Evolutionary conservation across 2,113 vertebrate species (phyloP).

Genomic region (Chloropsis hardwickii): DNA sequence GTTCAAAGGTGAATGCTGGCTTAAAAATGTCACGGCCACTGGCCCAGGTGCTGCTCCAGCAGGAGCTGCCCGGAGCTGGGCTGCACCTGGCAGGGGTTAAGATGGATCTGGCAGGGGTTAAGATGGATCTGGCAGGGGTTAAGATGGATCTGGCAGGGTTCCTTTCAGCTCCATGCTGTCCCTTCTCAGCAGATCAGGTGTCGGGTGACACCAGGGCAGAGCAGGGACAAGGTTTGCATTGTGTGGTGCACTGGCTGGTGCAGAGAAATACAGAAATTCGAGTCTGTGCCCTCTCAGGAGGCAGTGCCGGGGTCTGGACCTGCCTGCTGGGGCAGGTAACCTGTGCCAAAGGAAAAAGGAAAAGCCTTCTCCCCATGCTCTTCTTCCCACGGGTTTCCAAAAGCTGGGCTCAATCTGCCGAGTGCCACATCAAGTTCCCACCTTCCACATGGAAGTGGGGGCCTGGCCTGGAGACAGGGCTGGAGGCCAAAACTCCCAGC

Average conservation of each 20-base stretch:
- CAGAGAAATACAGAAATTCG: neutral
- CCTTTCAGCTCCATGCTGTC: neutral
- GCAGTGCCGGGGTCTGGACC: rapidly evolving
- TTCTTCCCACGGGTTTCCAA: neutral
- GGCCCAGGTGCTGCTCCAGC: neutral
- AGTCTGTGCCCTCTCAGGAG: neutral
- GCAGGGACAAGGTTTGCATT: constrained; percentile 14
- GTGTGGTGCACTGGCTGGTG: neutral
- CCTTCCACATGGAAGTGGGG: rapidly evolving
- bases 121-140: neutral
- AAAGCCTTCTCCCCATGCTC: neutral
- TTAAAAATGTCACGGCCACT: neutral
- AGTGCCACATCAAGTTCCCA: neutral
- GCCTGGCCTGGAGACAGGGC: neutral
- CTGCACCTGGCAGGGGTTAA: neutral
- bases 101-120: neutral
- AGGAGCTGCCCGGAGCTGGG: neutral
- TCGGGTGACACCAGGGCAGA: neutral
- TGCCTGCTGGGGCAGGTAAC: neutral
- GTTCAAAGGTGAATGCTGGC: neutral
- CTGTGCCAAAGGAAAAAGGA: neutral
- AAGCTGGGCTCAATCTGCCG: neutral
- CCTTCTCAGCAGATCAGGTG: neutral
- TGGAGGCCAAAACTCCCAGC: neutral
- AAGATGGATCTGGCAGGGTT: neutral